These are phyloP conservation scores for Nephrotoma guestfalica DNA, from an alignment of 2,888 invertebrate species.

Conservation along the genomic window DNA sequence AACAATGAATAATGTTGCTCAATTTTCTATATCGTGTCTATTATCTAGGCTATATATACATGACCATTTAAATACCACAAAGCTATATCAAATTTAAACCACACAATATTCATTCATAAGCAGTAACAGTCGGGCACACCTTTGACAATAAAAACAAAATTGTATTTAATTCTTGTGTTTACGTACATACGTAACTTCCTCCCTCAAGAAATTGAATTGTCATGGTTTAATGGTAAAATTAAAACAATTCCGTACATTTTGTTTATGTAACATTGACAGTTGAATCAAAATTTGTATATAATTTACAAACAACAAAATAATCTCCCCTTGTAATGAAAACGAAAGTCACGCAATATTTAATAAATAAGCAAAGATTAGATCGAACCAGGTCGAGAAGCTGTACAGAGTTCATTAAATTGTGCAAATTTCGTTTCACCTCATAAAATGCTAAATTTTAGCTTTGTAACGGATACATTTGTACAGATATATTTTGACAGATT, in stretches of 20 bases:
- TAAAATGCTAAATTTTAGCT: not conserved
- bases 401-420: not conserved
- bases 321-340: not conserved
- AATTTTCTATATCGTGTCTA: not conserved
- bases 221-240: not conserved
- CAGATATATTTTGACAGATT: not conserved
- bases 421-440: not conserved
- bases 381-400: not conserved
- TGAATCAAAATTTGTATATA: not conserved
- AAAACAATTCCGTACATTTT: not conserved
- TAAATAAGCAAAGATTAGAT: not conserved
- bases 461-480: not conserved
- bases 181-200: not conserved
- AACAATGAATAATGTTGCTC: not conserved
- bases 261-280: not conserved
- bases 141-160: not conserved
- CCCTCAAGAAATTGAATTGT: not conserved
- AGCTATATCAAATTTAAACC: not conserved
- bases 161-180: not conserved
- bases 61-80: not conserved
- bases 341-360: not conserved
- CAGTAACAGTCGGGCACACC: not conserved
- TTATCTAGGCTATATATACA: not conserved
- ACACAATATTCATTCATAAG: not conserved
- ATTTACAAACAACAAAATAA: too few species aligned